Percentiles rank a stretch among this genome's conserved stretches.
Evolutionary conservation across 2,113 vertebrate species (phyloP).

Genomic region (Urocitellus parryii): DNA sequence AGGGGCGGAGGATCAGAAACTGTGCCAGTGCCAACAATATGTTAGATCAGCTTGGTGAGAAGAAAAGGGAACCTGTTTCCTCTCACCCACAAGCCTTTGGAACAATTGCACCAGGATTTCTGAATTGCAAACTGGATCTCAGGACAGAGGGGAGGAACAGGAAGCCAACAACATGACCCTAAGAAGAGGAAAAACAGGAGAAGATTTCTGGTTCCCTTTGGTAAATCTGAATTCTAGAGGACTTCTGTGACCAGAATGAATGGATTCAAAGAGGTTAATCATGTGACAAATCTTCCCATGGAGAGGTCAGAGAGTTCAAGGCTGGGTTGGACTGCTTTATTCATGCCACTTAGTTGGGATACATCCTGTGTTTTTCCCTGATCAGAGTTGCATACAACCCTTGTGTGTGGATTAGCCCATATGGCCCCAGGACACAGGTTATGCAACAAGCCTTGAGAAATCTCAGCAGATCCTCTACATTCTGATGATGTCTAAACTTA

Average conservation of each 20-base stretch:
- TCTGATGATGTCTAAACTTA: background rate
- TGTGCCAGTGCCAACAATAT: background rate
- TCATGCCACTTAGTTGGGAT: background rate
- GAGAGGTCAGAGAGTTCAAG: background rate
- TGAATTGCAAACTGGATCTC: background rate
- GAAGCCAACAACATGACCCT: background rate
- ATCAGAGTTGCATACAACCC: background rate
- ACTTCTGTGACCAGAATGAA: background rate
- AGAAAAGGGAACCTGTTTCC: background rate
- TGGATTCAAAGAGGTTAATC: background rate
- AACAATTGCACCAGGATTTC: slow-evolving; percentile 36
- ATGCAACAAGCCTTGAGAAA: background rate
- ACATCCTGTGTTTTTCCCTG: background rate
- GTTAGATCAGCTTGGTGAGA: background rate
- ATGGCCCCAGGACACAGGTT: background rate
- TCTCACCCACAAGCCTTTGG: background rate
- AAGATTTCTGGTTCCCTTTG: background rate
- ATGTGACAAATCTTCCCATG: background rate
- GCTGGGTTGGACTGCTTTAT: background rate
- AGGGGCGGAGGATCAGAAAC: background rate
- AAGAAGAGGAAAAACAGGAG: background rate
- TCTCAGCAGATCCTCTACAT: background rate
- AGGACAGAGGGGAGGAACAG: background rate
- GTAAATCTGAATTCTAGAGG: slow-evolving; percentile 17
- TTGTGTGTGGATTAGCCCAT: background rate